Conservation (phyloP, 2,888 invertebrate genomes). For the Cynaeus angustus region DNA sequence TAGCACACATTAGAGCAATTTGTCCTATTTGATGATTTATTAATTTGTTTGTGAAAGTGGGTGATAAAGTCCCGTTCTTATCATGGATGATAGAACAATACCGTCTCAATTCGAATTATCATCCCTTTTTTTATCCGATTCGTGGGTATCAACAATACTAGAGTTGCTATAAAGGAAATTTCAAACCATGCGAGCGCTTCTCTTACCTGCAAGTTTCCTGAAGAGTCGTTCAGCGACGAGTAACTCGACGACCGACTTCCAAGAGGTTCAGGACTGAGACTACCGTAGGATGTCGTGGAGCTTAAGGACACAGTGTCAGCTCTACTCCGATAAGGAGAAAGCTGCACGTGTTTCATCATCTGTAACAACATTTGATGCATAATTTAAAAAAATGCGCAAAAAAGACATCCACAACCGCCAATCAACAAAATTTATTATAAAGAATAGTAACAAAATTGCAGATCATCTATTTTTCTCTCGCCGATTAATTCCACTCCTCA, state of each 20-base stretch:
- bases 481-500: too few species aligned
- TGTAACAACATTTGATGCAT: constrained; percentile 65
- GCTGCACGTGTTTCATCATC: constrained; percentile 95
- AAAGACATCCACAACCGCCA: too few species aligned
- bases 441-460: too few species aligned
- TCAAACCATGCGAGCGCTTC: not conserved
- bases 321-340: constrained; percentile 89
- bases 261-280: constrained; percentile 81
- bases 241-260: constrained; percentile 81
- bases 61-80: constrained; percentile 5
- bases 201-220: constrained; percentile 69
- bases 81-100: not conserved
- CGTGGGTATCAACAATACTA: too few species aligned
- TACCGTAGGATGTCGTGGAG: constrained; percentile 83
- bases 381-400: constrained; percentile 15
- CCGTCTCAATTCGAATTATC: too few species aligned
- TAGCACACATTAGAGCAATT: constrained; percentile 10
- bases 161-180: too few species aligned
- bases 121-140: too few species aligned
- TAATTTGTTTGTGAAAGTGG: constrained; percentile 22
- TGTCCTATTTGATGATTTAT: constrained; percentile 37
- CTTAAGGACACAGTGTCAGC: constrained; percentile 89
- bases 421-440: too few species aligned
- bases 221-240: constrained; percentile 75
- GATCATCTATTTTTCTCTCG: too few species aligned